Conservation (phyloP, 2,797 vertebrate genomes). For the Syndactyla subalaris region DNA sequence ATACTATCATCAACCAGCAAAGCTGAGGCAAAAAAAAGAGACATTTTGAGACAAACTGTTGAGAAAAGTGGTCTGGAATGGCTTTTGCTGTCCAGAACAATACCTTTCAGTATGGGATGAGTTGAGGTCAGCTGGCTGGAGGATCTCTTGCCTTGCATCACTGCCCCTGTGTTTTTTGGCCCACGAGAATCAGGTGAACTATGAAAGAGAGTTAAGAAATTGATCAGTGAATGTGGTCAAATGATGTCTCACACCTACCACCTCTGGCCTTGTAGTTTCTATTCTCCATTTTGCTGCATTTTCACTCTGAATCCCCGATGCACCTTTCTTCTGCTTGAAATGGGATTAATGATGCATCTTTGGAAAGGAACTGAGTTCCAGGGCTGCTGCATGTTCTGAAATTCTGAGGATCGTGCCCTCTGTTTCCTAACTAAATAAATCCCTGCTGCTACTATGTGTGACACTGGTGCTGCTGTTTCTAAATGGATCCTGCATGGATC, state of each 20-base stretch:
- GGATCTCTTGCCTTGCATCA: constrained; percentile 58
- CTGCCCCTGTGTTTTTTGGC: constrained; percentile 24
- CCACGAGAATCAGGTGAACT: constrained; percentile 26
- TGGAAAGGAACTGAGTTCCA: background rate
- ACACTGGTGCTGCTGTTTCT: background rate
- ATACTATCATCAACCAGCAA: background rate
- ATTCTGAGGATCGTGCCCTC: background rate
- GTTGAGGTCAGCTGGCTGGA: constrained; percentile 33
- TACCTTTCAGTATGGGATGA: constrained; percentile 86
- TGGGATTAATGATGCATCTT: background rate
- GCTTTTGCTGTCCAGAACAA: background rate
- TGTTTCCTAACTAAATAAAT: background rate
- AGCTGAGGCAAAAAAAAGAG: background rate
- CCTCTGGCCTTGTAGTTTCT: background rate
- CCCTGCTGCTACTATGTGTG: background rate
- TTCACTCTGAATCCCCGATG: background rate
- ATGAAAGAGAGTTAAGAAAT: background rate
- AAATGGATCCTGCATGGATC: background rate
- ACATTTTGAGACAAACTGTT: background rate
- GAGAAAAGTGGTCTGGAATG: background rate
- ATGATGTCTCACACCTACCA: background rate
- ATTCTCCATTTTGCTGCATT: background rate
- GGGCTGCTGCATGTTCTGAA: background rate
- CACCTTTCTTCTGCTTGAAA: background rate
- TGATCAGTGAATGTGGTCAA: background rate